These are phyloP conservation scores for Schizaphis graminum DNA, from an alignment of 2,888 invertebrate genomes.

Conservation along the genomic window DNA sequence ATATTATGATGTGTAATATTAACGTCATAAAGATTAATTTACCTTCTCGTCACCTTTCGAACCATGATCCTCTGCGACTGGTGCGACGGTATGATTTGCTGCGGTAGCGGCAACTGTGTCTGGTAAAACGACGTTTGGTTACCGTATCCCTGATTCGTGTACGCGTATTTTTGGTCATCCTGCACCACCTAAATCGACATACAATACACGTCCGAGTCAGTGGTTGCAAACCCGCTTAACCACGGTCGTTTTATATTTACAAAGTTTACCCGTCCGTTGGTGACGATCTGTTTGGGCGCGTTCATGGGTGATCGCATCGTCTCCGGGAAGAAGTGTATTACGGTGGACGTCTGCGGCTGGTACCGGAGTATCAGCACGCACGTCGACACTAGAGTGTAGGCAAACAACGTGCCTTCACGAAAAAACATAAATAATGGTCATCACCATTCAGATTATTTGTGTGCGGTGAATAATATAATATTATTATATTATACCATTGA, in stretches of 20 bases:
- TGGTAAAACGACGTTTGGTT: constrained; percentile 44
- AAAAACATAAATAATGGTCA: background rate
- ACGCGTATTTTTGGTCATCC: constrained; percentile 58
- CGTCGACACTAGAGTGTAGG: constrained; percentile 92
- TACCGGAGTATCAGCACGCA: constrained; percentile 92
- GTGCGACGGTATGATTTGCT: constrained; percentile 64
- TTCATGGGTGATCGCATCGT: constrained; percentile 85
- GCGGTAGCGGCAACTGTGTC: constrained; percentile 53
- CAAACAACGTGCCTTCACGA: constrained; percentile 82
- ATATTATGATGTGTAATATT: background rate
- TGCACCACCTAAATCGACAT: constrained; percentile 3
- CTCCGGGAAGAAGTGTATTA: constrained; percentile 88
- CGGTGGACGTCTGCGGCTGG: constrained; percentile 89
- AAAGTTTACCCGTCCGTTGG: constrained; percentile 72
- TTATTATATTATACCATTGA: background rate
- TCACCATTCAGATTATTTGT: background rate
- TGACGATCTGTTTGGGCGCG: constrained; percentile 74
- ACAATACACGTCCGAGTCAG: background rate
- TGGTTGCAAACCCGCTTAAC: background rate
- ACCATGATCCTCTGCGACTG: constrained; percentile 77
- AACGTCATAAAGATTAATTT: constrained; percentile 68
- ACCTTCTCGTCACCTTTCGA: constrained; percentile 79
- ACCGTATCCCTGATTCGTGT: constrained; percentile 49
- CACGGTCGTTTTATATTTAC: constrained; percentile 29
- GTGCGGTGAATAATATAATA: background rate